These are phyloP conservation scores for Ethmia dodecea DNA, from an alignment of 2,888 invertebrate species.

Conservation along the genomic window DNA sequence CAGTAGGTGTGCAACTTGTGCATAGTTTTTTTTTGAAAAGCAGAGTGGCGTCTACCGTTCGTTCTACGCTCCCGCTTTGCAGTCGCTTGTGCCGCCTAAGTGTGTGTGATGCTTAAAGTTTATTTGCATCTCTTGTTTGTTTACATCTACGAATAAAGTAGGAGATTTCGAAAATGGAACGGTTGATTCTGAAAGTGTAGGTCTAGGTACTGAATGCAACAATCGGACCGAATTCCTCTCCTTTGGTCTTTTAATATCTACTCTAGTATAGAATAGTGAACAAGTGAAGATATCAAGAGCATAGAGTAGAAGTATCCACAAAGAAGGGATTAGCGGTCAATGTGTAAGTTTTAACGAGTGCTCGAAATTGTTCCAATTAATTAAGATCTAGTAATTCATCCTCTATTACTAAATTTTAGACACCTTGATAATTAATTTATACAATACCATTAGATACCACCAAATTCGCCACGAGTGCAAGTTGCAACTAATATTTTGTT, in stretches of 20 bases:
- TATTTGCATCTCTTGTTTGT: slow-evolving; percentile 9
- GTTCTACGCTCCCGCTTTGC: too few species aligned
- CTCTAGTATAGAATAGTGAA: slow-evolving; percentile 61
- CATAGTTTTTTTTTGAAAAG: too few species aligned
- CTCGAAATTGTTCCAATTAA: slow-evolving; percentile 69
- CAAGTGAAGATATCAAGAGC: slow-evolving; percentile 61
- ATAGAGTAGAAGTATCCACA: slow-evolving; percentile 59
- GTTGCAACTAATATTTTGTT: too few species aligned
- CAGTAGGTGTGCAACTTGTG: too few species aligned
- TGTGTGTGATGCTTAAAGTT: slow-evolving; percentile 6
- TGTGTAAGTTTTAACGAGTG: slow-evolving; percentile 77
- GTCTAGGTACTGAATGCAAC: slow-evolving; percentile 30
- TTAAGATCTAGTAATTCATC: slow-evolving; percentile 74
- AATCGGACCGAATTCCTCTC: slow-evolving; percentile 57
- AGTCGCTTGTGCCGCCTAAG: neutral
- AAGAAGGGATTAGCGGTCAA: slow-evolving; percentile 70
- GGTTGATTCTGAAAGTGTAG: neutral
- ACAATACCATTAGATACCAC: slow-evolving; percentile 51
- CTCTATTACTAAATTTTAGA: slow-evolving; percentile 67
- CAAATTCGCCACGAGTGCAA: too few species aligned
- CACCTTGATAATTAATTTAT: slow-evolving; percentile 59
- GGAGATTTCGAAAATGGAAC: neutral
- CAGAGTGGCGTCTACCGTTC: too few species aligned
- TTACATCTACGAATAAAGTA: slow-evolving; percentile 1
- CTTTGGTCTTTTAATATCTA: slow-evolving; percentile 68